Evolutionary conservation across 2,888 invertebrate species (phyloP).

Genomic region (Thecophora atra): DNA sequence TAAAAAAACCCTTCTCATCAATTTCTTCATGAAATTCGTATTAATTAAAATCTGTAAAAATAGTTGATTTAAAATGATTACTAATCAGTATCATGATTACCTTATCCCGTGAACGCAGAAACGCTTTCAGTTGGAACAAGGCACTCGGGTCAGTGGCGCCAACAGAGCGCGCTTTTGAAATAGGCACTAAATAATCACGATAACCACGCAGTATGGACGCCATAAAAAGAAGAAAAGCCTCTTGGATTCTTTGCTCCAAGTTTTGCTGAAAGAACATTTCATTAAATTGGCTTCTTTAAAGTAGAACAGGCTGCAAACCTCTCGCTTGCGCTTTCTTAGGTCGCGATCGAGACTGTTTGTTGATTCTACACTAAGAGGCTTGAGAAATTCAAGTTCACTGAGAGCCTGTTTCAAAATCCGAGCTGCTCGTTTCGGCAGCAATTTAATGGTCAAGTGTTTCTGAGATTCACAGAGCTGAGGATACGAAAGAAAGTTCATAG

Average conservation of each 20-base stretch:
- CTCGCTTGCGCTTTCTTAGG: constrained; percentile 82
- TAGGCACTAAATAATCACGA: constrained; percentile 85
- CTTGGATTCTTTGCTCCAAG: constrained; percentile 93
- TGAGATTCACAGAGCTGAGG: constrained; percentile 85
- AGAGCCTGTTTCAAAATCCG: constrained; percentile 82
- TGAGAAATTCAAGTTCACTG: constrained; percentile 76
- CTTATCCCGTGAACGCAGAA: constrained; percentile 88
- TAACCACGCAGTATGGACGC: constrained; percentile 92
- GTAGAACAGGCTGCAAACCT: constrained; percentile 67
- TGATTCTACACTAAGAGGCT: constrained; percentile 67
- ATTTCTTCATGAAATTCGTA: neutral
- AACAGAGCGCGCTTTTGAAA: constrained; percentile 91
- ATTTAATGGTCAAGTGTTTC: constrained; percentile 79
- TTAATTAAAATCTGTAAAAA: no score
- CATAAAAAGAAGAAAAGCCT: constrained; percentile 96
- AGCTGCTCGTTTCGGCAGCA: constrained; percentile 88
- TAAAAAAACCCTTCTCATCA: neutral
- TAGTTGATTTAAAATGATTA: no score
- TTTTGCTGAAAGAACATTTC: constrained; percentile 80
- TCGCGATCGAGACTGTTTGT: constrained; percentile 81
- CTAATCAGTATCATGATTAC: no score
- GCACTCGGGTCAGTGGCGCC: constrained; percentile 96
- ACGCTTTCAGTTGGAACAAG: constrained; percentile 91
- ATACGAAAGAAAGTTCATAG: constrained; percentile 3
- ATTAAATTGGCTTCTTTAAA: constrained; percentile 50